Conservation (phyloP, 1,140 invertebrate species). For the Penaeus chinensis region DNA sequence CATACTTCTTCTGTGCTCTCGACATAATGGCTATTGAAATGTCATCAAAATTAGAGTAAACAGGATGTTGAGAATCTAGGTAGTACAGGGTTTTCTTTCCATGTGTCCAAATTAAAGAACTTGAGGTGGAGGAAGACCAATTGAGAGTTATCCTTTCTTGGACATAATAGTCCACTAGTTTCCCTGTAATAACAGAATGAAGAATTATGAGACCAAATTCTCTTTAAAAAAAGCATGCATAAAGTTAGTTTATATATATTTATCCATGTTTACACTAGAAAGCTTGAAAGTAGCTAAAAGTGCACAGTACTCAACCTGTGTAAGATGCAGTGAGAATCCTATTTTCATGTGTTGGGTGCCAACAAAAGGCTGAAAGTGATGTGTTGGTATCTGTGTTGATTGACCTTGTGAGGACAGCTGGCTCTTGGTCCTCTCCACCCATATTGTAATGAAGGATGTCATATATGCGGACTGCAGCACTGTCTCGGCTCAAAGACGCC, state of each 20-base stretch:
- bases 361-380: conserved; percentile 79
- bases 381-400: conserved; percentile 65
- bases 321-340: conserved; percentile 78
- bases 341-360: conserved; percentile 85
- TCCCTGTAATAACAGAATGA: conserved; percentile 68
- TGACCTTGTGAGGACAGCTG: conserved; percentile 80
- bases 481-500: conserved; percentile 80
- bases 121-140: conserved; percentile 75
- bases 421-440: conserved; percentile 79
- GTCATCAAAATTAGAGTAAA: conserved; percentile 75
- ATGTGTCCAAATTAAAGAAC: conserved; percentile 80
- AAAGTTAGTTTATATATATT: not conserved
- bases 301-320: conserved; percentile 68
- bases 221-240: too few relatives aligned
- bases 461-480: conserved; percentile 77
- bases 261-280: conserved; percentile 50
- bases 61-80: conserved; percentile 70
- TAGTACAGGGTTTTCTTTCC: conserved; percentile 77
- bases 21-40: conserved; percentile 80
- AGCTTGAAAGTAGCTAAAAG: conserved; percentile 44
- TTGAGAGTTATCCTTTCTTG: conserved; percentile 85
- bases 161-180: conserved; percentile 79
- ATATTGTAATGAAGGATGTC: conserved; percentile 82
- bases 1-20: conserved; percentile 81
- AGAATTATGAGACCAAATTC: not conserved